Base-by-base conservation (phyloP, 2,113 vertebrate species). In the Hiodon alosoides region DNA sequence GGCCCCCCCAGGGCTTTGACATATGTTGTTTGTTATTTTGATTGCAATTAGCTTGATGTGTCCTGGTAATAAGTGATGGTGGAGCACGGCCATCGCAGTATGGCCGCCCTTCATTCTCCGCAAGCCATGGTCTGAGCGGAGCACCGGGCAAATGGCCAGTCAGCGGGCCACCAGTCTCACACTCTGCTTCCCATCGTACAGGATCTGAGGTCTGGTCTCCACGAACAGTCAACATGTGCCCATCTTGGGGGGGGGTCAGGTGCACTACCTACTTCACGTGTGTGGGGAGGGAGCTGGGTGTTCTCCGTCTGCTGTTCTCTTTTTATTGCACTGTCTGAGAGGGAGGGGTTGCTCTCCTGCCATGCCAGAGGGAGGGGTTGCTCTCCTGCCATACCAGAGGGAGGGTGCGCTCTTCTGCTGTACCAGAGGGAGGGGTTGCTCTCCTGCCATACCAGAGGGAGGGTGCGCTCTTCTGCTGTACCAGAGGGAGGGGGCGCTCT, bases 1-100 rank as follows among this genome's bases (percentile, higher is more conserved):
- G 74, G 80, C 31, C 31, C 79, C 85, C 84, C 89, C 67, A 74
- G 85, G 83, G 88, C 79, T 80, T 83, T 87, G 84, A 86, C 86
- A 87, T 89, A 89, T 88, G 86, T 82, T 89, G 88, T 89, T 89
- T 87, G 86, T 88, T 85, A 84, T 88, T 89, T 85, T 89, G 81
- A 87, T 87, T 89, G 86, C 85, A 88, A 89, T 89, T 90, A 90
- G 81, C 62, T 76, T 81, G 79, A 85, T 83, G 85, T 85, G 83
- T 89, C 84, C 84, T 83, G 72, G 77, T 85, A 87, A 85, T 87
- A 85, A 87, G 81, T 76, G 71, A 80, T 71, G 77, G 80, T 83
- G 81, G 80, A 86, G 83, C 80, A 76, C 75, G 82, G 82, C 81
- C 83, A 73, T 75, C 52, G 77, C 84, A 86, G 85, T 84, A 83